Percentiles rank a stretch among this genome's conserved stretches.
phyloP scores from a whole-genome alignment of 2,888 invertebrate species.

The Archaeoteleia sp. region DNA sequence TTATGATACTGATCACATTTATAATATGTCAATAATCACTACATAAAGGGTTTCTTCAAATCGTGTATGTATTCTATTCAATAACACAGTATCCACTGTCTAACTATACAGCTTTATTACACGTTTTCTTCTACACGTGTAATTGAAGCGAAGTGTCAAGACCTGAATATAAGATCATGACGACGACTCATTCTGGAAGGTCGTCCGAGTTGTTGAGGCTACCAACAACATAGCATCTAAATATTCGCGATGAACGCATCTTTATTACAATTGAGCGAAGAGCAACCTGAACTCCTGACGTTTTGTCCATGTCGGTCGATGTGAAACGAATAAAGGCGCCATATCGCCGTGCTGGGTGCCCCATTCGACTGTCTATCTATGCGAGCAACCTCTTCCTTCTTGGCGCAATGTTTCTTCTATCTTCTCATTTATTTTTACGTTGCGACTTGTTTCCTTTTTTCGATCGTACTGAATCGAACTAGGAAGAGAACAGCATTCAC shows the following conservation, averaged over 20 bases:
- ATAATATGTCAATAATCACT: too few species aligned
- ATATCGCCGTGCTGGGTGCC: constrained; percentile 29
- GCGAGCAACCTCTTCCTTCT: constrained; percentile 42
- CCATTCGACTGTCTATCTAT: constrained; percentile 48
- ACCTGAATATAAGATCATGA: too few species aligned
- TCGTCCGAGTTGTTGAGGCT: constrained; percentile 8
- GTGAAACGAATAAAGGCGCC: constrained; percentile 45
- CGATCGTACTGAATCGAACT: constrained; percentile 6
- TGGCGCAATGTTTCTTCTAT: constrained; percentile 27
- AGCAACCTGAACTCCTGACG: constrained; percentile 24
- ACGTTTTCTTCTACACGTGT: too few species aligned
- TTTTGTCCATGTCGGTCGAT: constrained; percentile 28
- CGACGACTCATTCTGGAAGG: too few species aligned
- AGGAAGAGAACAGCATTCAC: constrained; percentile 31
- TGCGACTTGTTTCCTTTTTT: constrained; percentile 1
- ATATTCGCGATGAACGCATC: constrained; percentile 12
- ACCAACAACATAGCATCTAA: constrained; percentile 23
- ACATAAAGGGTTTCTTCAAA: too few species aligned
- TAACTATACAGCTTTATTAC: too few species aligned
- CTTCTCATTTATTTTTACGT: constrained; percentile 28
- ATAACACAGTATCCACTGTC: too few species aligned
- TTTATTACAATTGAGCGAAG: constrained; percentile 21
- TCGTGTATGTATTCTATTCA: too few species aligned
- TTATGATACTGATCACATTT: too few species aligned
- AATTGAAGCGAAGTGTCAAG: too few species aligned